These are phyloP conservation scores for Diuraphis noxia DNA, from an alignment of 1,140 invertebrate species.

Conservation along the genomic window DNA sequence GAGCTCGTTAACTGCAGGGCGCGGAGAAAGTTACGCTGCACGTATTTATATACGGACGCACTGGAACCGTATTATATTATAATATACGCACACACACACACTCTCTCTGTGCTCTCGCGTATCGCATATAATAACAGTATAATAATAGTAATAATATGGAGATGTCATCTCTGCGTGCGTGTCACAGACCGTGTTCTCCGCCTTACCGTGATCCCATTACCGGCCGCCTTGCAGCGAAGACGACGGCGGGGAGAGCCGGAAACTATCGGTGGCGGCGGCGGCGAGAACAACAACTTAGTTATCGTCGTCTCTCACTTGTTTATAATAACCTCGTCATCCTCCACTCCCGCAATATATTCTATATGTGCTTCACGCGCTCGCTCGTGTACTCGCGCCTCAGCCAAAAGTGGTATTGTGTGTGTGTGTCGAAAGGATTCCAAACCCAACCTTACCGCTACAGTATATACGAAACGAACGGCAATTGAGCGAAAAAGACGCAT, in stretches of 20 bases:
- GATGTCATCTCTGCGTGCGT: constrained; percentile 10
- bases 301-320: not conserved
- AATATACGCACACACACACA: not conserved
- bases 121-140: not conserved
- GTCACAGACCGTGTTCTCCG: not conserved
- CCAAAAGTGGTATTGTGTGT: not conserved
- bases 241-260: not conserved
- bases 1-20: constrained; percentile 26
- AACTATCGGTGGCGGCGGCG: not conserved
- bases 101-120: not conserved
- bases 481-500: not conserved
- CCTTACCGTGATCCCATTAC: constrained; percentile 14
- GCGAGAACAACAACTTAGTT: constrained; percentile 12
- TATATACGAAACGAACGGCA: not conserved
- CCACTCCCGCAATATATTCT: not conserved
- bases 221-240: not conserved
- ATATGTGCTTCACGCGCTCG: not conserved
- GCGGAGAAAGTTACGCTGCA: not conserved
- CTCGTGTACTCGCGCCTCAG: not conserved
- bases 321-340: not conserved
- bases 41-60: not conserved
- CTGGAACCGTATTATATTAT: not conserved
- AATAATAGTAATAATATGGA: constrained; percentile 15
- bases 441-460: not conserved
- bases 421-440: not conserved